Base-by-base conservation (phyloP, 2,113 vertebrate genomes). In the Aphelocoma coerulescens region DNA sequence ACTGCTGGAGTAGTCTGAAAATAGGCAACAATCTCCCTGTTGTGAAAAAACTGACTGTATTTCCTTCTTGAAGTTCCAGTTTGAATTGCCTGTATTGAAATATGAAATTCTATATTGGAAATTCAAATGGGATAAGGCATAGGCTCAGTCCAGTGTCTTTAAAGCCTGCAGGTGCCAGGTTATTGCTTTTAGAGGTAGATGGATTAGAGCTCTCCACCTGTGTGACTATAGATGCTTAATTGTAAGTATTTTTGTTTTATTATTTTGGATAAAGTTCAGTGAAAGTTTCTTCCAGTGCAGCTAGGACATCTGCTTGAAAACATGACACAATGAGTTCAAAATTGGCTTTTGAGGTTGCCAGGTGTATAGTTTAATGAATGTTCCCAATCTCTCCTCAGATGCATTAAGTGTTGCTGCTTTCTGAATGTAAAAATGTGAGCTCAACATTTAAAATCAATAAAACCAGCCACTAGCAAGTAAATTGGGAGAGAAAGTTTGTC, bases 401-500 rank as follows among this genome's bases (percentile, higher is more conserved):
- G 4, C 66, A 57, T 68, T 80, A 85, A 79, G 41, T 49, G 41
- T 52, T 67, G 33, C 68, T 93, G 83, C 44, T 97, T 96, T 91
- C 93, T 95, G 91, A 97, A 96, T 58, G 35, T 57, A 90, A 92
- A 59, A 92, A 97, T 93, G 88, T 16, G 69, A 96, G 96, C 91
- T 93, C 91, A 93, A 97, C 97, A 89, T 96, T 95, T 66, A 97
- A 98, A 98, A 98, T 98, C 98, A 97, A 98, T 98, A 98, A 98
- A 97, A 93, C 77, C 96, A 94, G 76, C 67, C 68, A 83, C 80
- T 83, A 61, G 86, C 65, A 95, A 95, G 98, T 98, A 98, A 98
- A 98, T 98, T 95, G 97, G 96, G 95, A 96, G 95, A 97, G 92
- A 88, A 93, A 97, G 95, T 94, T 97, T 96, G 87, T 85, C 79